Evolutionary conservation across 2,797 vertebrate genomes (phyloP), one percentile per base, ranked within the genome.

Genomic region (Chaunax sp.): DNA sequence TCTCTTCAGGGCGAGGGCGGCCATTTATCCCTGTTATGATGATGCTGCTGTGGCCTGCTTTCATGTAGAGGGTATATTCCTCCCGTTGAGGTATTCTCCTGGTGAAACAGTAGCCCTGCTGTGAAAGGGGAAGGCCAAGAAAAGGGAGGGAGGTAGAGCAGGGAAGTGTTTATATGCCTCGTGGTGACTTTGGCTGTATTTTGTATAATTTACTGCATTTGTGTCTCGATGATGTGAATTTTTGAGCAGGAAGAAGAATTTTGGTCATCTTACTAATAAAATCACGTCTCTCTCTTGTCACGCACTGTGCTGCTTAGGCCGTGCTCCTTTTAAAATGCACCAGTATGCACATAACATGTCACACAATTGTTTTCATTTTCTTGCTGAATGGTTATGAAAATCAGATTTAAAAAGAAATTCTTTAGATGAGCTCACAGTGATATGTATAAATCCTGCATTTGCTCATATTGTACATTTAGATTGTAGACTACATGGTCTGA

Each of bases 31-130:
- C 61, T 73, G 78, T 61, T 63, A 54, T 55, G 72, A 78, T 68
- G 65, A 58, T 63, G 72, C 59, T 44, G 47, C 64, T 69, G 44
- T 62, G 76, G 78, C 77, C 80, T 65, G 64, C 68, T 82, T 83
- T 79, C 69, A 76, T 79, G 76, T 75, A 53, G 47, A 85, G 69
- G 51, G 66, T 83, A 63, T 80, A 64, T 51, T 77, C 47, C 63
- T 83, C 26, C 14, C 70, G 69, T 64, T 61, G 59, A 87, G 73
- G 60, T 77, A 70, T 77, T 69, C 63, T 77, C 44, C 72, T 62
- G 66, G 77, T 82, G 82, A 85, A 89, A 87, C 63, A 64, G 56
- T 57, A 66, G 58, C 65, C 55, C 40, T 46, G 69, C 20, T 35
- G 52, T 57, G 54, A 38, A 52, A 54, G 5, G 63, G 64, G 46